Evolutionary conservation across 2,797 vertebrate genomes (phyloP).

Genomic region (Arrhamphus sclerolepis): DNA sequence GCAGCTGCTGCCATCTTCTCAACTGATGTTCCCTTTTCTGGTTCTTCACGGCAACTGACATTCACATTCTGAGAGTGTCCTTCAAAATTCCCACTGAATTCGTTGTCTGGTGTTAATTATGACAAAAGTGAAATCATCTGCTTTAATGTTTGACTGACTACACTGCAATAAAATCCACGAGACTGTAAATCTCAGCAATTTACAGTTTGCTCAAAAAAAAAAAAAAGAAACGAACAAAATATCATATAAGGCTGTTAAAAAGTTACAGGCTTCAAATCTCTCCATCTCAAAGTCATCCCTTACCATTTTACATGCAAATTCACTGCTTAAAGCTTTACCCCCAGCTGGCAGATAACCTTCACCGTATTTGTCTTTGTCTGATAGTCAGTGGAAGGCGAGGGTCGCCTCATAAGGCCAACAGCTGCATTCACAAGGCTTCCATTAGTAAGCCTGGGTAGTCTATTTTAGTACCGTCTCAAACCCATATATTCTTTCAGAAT

Average conservation of each 20-base stretch:
- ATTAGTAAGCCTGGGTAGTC: conserved; percentile 39
- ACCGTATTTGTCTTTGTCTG: conserved; percentile 30
- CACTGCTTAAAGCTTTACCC: conserved; percentile 6
- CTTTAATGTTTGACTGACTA: conserved; percentile 31
- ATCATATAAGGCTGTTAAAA: background rate
- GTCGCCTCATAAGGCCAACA: conserved; percentile 65
- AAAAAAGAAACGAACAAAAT: no score
- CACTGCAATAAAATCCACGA: conserved; percentile 4
- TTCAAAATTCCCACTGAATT: conserved; percentile 30
- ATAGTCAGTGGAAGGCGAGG: conserved; percentile 21
- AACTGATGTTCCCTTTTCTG: conserved; percentile 2
- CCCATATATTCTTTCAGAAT: conserved; percentile 60
- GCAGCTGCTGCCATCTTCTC: conserved; percentile 17
- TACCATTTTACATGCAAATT: conserved; percentile 23
- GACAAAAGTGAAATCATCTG: conserved; percentile 34
- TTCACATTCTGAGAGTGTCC: conserved; percentile 21
- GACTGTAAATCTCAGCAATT: conserved; percentile 5
- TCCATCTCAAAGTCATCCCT: background rate
- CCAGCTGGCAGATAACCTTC: conserved; percentile 14
- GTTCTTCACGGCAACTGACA: conserved; percentile 6
- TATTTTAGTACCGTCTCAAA: conserved; percentile 64
- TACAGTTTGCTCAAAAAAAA: conserved; percentile 11
- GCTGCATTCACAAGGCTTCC: conserved; percentile 66
- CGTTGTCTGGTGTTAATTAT: conserved; percentile 40
- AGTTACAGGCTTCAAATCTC: no score